Percentiles rank a stretch among this genome's conserved stretches.
phyloP scores from a whole-genome alignment of 2,113 vertebrate species.

The Vidua chalybeata region DNA sequence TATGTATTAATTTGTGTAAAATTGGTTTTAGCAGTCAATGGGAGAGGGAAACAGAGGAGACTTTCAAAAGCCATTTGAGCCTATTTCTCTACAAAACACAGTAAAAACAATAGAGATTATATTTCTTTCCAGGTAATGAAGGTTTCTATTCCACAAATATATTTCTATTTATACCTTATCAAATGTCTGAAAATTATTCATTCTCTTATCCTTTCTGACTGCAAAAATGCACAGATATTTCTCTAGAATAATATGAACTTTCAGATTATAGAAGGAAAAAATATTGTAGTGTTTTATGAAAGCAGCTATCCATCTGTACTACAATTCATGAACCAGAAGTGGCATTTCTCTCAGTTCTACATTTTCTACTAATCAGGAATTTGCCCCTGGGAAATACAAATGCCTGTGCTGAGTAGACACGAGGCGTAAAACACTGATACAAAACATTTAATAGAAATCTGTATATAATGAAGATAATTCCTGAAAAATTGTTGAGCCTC shows the following conservation, averaged over 20 bases:
- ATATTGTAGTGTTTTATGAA: not conserved
- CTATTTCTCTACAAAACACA: not conserved
- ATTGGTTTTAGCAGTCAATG: not conserved
- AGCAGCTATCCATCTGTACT: not conserved
- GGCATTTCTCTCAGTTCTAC: not conserved
- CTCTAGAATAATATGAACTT: not conserved
- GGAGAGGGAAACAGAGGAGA: not conserved
- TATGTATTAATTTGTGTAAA: not conserved
- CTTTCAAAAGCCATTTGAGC: not conserved
- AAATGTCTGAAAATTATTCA: not conserved
- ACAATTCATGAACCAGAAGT: not conserved
- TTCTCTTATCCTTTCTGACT: not conserved
- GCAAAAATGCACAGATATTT: not conserved
- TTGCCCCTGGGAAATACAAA: not conserved
- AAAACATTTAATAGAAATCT: not conserved
- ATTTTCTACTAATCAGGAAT: not conserved
- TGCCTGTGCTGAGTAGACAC: not conserved
- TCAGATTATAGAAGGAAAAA: not conserved
- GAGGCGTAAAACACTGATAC: not conserved
- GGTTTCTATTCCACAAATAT: not conserved
- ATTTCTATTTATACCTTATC: not conserved
- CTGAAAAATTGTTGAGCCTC: not conserved
- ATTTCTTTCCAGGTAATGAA: not conserved
- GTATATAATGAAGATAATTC: not conserved
- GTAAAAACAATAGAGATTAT: not conserved